Base-by-base conservation (phyloP, 2,888 invertebrate species). In the Siphlonurus alternatus region DNA sequence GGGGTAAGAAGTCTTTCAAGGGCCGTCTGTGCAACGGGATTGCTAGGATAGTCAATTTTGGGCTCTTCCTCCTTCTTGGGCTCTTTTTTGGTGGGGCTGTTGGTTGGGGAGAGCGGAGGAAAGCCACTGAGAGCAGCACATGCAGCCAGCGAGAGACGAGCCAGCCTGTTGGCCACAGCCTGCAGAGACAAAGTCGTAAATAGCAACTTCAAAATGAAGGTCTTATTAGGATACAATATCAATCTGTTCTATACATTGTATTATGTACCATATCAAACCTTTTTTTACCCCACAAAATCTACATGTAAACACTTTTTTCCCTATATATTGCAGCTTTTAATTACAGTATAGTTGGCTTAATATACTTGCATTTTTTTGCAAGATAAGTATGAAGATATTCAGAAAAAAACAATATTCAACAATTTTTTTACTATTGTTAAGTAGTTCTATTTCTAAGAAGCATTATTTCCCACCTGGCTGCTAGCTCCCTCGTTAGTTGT, bases 101-200 rank as follows among this genome's bases (percentile, higher is more conserved):
- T 82, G 10, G 76, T 76, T 0, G 84, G 80, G 1, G 84, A 80
- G 66, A 79, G 80, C 38, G 77, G 79, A 62, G 83, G 80, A 74
- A 89, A 91, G 66, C 86, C 88, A 20, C 87, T 88, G 66, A 99
- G 76, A 61, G 90, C 82, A 0, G 91, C 89, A 72, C 94, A 86
- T 0, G 96, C 95, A 62, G 81, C 77, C 2, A 96, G 84, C 62
- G 93, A 88, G 72, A 89, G 82, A 74, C 91, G 89, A 0, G 98
- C 96, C 69, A 99, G 79, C 70, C 87, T 86, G 74, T 99, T 99
- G n/a, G 91, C 85, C 23, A 91, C 83, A 76, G 96, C 93, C 83
- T 97, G 85, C n/a, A 67, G 67, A 63, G 61, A 63, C 66, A 62
- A n/a, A n/a, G n/a, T n/a, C n/a, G n/a, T n/a, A n/a, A n/a, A n/a